Percentiles rank a stretch among this genome's conserved stretches.
Conservation (phyloP, 1,140 invertebrate genomes). For the Cyrtorhinus lividipennis region DNA sequence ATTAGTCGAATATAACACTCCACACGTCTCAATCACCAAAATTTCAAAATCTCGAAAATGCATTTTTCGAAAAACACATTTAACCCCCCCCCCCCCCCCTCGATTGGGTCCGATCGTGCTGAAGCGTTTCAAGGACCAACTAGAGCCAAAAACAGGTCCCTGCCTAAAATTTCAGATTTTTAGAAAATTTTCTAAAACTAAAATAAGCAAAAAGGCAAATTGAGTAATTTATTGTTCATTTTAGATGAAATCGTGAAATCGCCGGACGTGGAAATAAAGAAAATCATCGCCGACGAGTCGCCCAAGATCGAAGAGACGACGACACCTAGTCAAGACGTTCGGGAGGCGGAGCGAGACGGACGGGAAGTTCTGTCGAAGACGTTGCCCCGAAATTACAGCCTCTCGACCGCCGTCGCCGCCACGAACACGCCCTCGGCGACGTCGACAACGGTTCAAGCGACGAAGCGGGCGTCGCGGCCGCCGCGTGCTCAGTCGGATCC, state of each 20-base stretch:
- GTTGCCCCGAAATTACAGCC: constrained; percentile 20
- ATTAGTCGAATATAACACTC: no score
- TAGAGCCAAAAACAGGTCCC: no score
- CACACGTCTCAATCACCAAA: no score
- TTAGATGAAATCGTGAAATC: background rate
- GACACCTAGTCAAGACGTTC: constrained; percentile 21
- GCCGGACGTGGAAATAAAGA: background rate
- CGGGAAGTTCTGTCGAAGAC: constrained; percentile 21
- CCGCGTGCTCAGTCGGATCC: constrained; percentile 27
- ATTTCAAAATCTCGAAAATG: no score
- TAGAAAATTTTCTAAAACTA: no score
- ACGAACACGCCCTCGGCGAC: background rate
- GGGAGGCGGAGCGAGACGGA: background rate
- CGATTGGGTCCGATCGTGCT: no score
- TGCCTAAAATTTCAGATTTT: no score
- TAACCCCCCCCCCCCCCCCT: no score
- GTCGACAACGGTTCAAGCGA: background rate
- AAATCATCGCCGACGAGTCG: background rate
- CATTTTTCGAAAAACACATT: no score
- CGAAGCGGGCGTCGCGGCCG: constrained; percentile 2
- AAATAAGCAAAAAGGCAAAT: no score
- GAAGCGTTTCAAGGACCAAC: no score
- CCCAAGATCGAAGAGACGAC: background rate
- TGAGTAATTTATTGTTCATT: no score
- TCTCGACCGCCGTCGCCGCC: constrained; percentile 8